phyloP scores from a whole-genome alignment of 2,113 vertebrate species.

The Ia io region DNA sequence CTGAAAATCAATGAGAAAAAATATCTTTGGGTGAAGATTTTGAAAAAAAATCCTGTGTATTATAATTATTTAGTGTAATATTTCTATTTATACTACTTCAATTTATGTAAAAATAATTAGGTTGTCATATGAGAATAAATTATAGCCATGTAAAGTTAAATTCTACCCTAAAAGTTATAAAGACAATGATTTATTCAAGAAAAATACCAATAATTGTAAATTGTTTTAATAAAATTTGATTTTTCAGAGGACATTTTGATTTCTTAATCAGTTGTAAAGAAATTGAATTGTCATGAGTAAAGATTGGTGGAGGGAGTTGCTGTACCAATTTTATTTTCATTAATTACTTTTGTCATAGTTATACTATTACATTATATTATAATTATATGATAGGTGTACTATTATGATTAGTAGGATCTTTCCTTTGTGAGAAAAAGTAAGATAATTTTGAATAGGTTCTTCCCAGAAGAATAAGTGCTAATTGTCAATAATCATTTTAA shows the following conservation, averaged over 20 bases:
- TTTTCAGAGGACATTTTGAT: background rate
- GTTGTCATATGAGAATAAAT: background rate
- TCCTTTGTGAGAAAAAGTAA: background rate
- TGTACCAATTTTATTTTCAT: background rate
- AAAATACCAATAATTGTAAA: background rate
- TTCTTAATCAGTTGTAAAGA: background rate
- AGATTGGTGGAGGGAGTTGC: background rate
- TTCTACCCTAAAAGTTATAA: background rate
- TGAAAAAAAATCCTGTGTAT: background rate
- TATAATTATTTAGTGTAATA: background rate
- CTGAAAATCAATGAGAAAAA: too few species aligned
- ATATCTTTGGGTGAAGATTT: background rate
- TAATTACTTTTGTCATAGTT: background rate
- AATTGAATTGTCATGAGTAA: conserved; percentile 30
- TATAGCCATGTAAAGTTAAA: background rate
- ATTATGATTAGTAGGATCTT: background rate
- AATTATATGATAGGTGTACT: background rate
- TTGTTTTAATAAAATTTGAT: background rate
- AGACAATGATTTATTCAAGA: background rate
- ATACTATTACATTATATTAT: background rate
- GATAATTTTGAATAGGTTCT: background rate
- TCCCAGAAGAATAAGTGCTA: background rate
- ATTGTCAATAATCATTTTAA: background rate
- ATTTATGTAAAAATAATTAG: background rate
- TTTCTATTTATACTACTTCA: background rate